Percentiles rank a stretch among this genome's conserved stretches.
Conservation (phyloP, 2,888 invertebrate species). For the Andricus quercusramuli region DNA sequence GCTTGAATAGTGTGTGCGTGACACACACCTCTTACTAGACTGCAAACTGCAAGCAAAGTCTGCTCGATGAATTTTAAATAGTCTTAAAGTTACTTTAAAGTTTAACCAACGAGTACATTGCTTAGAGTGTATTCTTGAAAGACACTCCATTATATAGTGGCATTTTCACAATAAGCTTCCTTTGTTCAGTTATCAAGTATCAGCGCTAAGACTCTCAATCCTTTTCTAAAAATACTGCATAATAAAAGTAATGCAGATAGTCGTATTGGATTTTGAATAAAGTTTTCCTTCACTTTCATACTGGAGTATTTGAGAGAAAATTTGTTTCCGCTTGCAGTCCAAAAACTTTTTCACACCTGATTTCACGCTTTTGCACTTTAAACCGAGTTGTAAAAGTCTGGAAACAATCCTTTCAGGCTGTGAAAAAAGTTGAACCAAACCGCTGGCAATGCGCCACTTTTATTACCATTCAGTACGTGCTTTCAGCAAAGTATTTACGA, state of each 20-base stretch:
- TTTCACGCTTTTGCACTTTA: constrained; percentile 6
- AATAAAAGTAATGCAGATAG: too few relatives aligned
- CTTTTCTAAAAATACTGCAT: too few relatives aligned
- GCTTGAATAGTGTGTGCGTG: background rate
- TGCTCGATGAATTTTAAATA: background rate
- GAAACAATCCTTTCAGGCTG: constrained; percentile 23
- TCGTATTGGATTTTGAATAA: too few relatives aligned
- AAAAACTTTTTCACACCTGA: background rate
- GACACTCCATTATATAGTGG: background rate
- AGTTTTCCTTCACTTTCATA: too few relatives aligned
- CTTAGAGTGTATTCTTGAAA: background rate
- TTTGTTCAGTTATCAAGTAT: background rate
- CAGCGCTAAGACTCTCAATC: too few relatives aligned
- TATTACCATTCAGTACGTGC: constrained; percentile 20
- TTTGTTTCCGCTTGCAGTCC: background rate
- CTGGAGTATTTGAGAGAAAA: background rate
- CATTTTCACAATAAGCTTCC: background rate
- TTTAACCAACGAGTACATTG: background rate
- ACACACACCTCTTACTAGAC: background rate
- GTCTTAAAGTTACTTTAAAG: background rate
- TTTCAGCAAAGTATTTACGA: constrained; percentile 27
- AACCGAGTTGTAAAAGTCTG: background rate
- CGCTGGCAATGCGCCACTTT: constrained; percentile 27
- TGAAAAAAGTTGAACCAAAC: background rate
- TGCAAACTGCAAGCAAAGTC: background rate